These are phyloP conservation scores for Petaurus breviceps DNA, from an alignment of 2,113 vertebrate genomes.

Conservation along the genomic window DNA sequence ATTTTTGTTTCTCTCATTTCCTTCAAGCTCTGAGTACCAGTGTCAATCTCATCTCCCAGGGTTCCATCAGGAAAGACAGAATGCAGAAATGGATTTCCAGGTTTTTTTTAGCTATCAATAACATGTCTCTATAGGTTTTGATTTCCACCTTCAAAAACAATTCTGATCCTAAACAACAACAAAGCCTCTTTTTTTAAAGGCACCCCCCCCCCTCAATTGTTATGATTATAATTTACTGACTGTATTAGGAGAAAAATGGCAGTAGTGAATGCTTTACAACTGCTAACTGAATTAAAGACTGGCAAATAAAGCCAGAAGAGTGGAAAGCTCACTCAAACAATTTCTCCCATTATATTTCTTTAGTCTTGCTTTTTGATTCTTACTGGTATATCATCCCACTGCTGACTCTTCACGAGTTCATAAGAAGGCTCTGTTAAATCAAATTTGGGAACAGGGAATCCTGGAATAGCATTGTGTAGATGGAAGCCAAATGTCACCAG, in stretches of 20 bases:
- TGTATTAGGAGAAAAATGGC: slow-evolving; percentile 46
- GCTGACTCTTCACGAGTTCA: slow-evolving; percentile 95
- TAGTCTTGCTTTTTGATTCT: slow-evolving; percentile 72
- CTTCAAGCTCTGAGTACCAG: slow-evolving; percentile 67
- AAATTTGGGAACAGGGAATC: slow-evolving; percentile 95
- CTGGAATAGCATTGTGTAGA: slow-evolving; percentile 98
- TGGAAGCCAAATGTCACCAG: slow-evolving; percentile 99
- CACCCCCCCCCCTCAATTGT: not conserved
- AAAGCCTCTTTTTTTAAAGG: not conserved
- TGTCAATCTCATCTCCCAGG: slow-evolving; percentile 62
- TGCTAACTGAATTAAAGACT: slow-evolving; percentile 38
- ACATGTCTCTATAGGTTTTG: slow-evolving; percentile 67
- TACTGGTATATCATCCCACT: slow-evolving; percentile 97
- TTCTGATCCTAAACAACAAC: slow-evolving; percentile 66
- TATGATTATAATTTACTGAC: not conserved
- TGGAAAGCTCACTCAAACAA: slow-evolving; percentile 46
- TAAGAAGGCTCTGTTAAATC: slow-evolving; percentile 95
- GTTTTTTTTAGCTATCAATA: slow-evolving; percentile 72
- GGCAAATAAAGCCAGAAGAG: slow-evolving; percentile 28
- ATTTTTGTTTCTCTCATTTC: slow-evolving; percentile 77
- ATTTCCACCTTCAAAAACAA: slow-evolving; percentile 71
- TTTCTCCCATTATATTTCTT: not conserved
- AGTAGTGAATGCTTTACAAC: slow-evolving; percentile 4
- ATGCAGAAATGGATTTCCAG: slow-evolving; percentile 70
- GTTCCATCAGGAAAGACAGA: slow-evolving; percentile 65